Evolutionary conservation across 1,140 invertebrate species (phyloP), one percentile per base, ranked within the genome.

Genomic region (Pollicipes pollicipes): DNA sequence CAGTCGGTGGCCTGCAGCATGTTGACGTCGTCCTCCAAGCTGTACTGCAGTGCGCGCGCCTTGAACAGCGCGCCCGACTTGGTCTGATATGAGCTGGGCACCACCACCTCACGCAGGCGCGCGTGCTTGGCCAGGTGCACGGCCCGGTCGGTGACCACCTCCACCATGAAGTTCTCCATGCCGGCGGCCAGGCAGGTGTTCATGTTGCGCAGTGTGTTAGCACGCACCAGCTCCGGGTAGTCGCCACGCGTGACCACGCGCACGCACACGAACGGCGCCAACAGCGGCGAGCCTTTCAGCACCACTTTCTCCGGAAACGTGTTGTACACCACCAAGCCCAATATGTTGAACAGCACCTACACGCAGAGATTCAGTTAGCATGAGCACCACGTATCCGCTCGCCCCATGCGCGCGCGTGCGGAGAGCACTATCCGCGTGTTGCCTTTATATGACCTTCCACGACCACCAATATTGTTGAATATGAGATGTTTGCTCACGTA

Each of bases 201-300:
- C 79, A 97, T 86, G 79, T 99, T 99, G 71, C 89, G 84, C 45
- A 83, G 81, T 0, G 98, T 90, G 84, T 97, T 98, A 66, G 85
- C 85, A 78, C 87, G 87, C 0, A 98, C 94, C 68, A 98, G 81
- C 72, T 95, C 87, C 1, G 95, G 92, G 81, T 90, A 98, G 81
- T 97, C 92, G 0, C 96, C 96, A 72, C 94, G 85, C 0, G 96
- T 98, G 0, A 99, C 96, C 13, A 97, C 87, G 70, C 96, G 85
- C 73, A 98, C 91, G 79, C 94, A 97, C 68, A 98, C 88, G 78
- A 97, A 97, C 6, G 96, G 95, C 28, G 93, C 93, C 72, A 96
- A 80, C 13, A 97, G 79, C 21, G 92, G 93, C 1, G 91, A 93
- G 13, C 89, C 89, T 80, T 95, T 94, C 3, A 97, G 82, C 72